Evolutionary conservation across 2,797 vertebrate species (phyloP).

Genomic region (Pantherophis vulpinus): DNA sequence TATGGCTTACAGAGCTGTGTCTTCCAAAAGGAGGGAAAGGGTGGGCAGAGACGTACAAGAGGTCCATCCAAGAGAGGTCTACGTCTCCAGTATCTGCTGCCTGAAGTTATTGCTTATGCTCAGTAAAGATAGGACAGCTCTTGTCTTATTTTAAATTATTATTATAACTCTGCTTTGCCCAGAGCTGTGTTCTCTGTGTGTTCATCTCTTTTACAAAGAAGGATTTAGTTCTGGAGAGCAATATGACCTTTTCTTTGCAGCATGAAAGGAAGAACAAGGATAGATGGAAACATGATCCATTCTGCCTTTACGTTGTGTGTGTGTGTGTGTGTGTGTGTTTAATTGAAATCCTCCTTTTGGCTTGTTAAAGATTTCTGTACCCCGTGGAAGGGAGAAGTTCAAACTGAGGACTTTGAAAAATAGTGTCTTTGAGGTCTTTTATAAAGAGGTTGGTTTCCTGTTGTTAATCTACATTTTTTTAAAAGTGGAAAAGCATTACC

Average conservation of each 20-base stretch:
- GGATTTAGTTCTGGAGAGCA: not conserved
- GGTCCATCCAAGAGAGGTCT: not conserved
- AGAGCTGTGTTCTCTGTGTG: not conserved
- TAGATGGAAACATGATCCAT: not conserved
- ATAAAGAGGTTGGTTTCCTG: constrained; percentile 3
- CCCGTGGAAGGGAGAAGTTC: not conserved
- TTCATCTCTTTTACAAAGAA: not conserved
- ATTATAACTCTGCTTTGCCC: not conserved
- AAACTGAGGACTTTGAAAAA: constrained; percentile 1
- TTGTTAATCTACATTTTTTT: constrained; percentile 2
- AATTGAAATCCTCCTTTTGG: constrained; percentile 1
- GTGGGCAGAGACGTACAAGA: not conserved
- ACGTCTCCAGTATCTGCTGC: not conserved
- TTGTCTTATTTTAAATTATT: not conserved
- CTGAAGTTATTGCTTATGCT: not conserved
- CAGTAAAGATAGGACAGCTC: not conserved
- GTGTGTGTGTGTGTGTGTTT: not conserved
- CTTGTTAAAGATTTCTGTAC: constrained; percentile 8
- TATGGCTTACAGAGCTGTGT: not conserved
- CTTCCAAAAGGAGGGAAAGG: not conserved
- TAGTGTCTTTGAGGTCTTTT: not conserved
- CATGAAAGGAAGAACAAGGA: not conserved
- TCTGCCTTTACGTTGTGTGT: not conserved
- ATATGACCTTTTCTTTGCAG: not conserved
- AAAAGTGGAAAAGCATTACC: constrained; percentile 3